phyloP scores from a whole-genome alignment of 1,140 invertebrate genomes.

The Teleogryllus occipitalis region DNA sequence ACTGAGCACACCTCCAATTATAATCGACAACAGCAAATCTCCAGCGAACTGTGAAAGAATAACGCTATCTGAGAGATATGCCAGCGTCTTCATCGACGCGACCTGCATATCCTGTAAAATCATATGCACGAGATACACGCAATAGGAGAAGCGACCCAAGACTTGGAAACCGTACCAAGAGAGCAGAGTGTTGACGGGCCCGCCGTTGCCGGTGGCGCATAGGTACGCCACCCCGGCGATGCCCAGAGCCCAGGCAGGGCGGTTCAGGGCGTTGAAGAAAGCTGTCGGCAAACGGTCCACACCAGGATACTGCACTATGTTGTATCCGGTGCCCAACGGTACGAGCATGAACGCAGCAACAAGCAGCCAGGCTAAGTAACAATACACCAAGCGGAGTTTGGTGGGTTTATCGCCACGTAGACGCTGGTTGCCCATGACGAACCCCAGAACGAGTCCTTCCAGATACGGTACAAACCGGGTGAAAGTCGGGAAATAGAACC shows the following conservation, averaged over 20 bases:
- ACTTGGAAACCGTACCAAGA: conserved; percentile 45
- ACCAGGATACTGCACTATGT: background rate
- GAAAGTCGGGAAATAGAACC: background rate
- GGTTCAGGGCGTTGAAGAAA: background rate
- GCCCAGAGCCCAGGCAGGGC: background rate
- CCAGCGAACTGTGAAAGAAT: background rate
- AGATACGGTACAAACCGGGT: background rate
- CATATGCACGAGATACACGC: conserved; percentile 46
- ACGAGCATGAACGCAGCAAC: background rate
- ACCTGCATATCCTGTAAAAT: background rate
- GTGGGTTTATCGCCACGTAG: background rate
- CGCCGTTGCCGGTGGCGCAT: conserved; percentile 29
- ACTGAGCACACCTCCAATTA: background rate
- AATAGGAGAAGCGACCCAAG: conserved; percentile 46
- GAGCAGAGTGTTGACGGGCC: conserved; percentile 43
- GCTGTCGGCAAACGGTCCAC: background rate
- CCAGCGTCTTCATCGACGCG: background rate
- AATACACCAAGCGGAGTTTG: background rate
- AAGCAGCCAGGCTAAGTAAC: background rate
- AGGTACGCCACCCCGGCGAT: background rate
- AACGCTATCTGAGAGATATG: background rate
- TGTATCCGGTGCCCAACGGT: background rate
- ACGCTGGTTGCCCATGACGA: background rate
- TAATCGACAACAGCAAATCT: background rate
- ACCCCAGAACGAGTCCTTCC: background rate